A percentile compares a stretch with the other conserved stretches of the same genome.
These are phyloP conservation scores for Myodes glareolus DNA, from an alignment of 2,113 vertebrate species.

Conservation along the genomic window DNA sequence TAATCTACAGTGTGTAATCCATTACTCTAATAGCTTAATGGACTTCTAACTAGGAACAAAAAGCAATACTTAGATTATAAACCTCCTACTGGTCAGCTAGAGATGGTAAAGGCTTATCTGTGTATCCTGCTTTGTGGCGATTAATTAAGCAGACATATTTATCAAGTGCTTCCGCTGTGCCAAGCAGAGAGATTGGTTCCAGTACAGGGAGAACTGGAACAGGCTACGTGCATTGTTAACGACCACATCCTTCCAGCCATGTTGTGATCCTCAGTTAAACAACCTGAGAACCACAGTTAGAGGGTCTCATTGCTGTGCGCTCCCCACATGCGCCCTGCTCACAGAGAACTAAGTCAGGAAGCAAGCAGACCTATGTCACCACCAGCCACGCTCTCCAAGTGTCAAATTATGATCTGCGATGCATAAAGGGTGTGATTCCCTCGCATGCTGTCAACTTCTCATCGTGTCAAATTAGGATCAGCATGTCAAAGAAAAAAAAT, in stretches of 20 bases:
- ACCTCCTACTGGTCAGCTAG: slow-evolving; percentile 25
- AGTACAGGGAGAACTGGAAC: background rate
- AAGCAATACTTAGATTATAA: slow-evolving; percentile 47
- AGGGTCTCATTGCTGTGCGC: background rate
- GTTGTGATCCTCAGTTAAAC: rapidly evolving
- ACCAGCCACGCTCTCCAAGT: background rate
- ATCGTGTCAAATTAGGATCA: background rate
- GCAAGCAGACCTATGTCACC: background rate
- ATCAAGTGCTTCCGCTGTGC: background rate
- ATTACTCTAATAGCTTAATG: slow-evolving; percentile 71
- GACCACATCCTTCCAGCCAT: background rate
- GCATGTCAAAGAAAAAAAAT: background rate
- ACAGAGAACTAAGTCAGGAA: rapidly evolving
- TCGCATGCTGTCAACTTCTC: background rate
- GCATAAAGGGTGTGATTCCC: background rate
- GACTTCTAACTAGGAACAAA: slow-evolving; percentile 50
- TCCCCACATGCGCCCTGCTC: background rate
- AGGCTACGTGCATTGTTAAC: background rate
- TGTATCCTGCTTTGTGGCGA: background rate
- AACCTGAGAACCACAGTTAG: background rate
- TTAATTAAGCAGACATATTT: slow-evolving; percentile 45
- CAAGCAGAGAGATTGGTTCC: background rate
- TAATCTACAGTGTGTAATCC: slow-evolving; percentile 67
- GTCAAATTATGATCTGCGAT: background rate
- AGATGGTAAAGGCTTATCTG: slow-evolving; percentile 18